These are phyloP conservation scores for Mimumesa dahlbomi DNA, from an alignment of 2,888 invertebrate genomes.

Conservation along the genomic window DNA sequence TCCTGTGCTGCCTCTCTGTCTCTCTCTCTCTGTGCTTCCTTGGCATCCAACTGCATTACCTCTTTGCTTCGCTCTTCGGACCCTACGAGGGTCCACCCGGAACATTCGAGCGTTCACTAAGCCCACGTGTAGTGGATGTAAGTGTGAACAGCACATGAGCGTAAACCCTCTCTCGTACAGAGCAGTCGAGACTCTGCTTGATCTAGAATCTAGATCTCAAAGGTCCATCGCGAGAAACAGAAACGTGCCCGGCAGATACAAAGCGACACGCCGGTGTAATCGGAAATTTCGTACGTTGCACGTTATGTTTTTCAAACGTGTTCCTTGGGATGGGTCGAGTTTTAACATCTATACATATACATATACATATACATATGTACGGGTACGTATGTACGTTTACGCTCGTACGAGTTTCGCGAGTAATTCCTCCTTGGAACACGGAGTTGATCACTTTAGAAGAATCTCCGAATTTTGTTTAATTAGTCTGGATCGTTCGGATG, in stretches of 20 bases:
- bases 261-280: too few species aligned
- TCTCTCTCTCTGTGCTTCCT: slow-evolving; percentile 15
- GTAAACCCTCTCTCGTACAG: slow-evolving; percentile 12
- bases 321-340: too few species aligned
- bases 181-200: not conserved
- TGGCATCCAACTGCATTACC: slow-evolving; percentile 27
- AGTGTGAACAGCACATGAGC: slow-evolving; percentile 7
- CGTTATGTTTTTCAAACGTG: too few species aligned
- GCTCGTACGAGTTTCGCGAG: too few species aligned
- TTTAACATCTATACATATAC: too few species aligned
- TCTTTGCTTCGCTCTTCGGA: slow-evolving; percentile 23
- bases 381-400: too few species aligned
- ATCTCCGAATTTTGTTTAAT: too few species aligned
- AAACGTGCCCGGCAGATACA: slow-evolving; percentile 18
- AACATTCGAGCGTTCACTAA: slow-evolving; percentile 10
- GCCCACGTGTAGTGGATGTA: not conserved
- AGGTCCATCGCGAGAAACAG: slow-evolving; percentile 23
- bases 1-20: slow-evolving; percentile 11
- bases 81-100: slow-evolving; percentile 9
- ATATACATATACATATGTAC: too few species aligned
- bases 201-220: slow-evolving; percentile 27
- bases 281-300: too few species aligned
- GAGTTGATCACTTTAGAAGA: too few species aligned
- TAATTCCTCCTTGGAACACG: too few species aligned
- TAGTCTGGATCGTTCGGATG: too few species aligned